A percentile compares a stretch with the other conserved stretches of the same genome.
These are phyloP conservation scores for Camelus dromedarius DNA, from an alignment of 2,113 vertebrate genomes.

Conservation along the genomic window DNA sequence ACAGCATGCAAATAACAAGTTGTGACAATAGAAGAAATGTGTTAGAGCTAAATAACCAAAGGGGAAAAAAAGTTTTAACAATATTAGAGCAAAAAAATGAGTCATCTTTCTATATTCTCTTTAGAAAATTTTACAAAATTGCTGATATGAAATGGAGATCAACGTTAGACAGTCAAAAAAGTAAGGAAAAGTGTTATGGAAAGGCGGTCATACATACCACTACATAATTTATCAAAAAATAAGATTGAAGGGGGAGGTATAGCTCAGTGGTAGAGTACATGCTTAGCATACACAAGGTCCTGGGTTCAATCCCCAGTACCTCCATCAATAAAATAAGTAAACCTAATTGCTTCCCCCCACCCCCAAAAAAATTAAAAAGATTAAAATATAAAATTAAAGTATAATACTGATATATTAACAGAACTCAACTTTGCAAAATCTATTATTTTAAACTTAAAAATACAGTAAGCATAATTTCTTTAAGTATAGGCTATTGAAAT, in stretches of 20 bases:
- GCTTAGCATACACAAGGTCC: no score
- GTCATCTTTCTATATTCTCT: not conserved
- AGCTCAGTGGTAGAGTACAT: no score
- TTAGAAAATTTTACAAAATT: not conserved
- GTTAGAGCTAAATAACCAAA: not conserved
- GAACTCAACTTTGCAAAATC: not conserved
- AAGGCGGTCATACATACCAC: not conserved
- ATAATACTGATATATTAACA: not conserved
- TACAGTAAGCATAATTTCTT: not conserved
- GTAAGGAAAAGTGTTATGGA: not conserved
- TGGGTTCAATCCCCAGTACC: no score
- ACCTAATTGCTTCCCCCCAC: no score
- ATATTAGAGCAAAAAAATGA: not conserved
- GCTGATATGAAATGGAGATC: not conserved
- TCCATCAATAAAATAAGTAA: no score
- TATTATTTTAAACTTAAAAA: not conserved
- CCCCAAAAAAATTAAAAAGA: not conserved
- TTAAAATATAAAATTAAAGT: not conserved
- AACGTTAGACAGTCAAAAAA: not conserved
- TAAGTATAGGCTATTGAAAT: not conserved
- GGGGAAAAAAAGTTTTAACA: not conserved
- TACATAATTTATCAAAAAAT: not conserved
- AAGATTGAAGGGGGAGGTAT: not conserved
- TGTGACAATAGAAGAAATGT: not conserved
- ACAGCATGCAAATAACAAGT: not conserved